Evolutionary conservation across 2,113 vertebrate genomes (phyloP), one percentile per base, ranked within the genome.

Genomic region (Sander vitreus): DNA sequence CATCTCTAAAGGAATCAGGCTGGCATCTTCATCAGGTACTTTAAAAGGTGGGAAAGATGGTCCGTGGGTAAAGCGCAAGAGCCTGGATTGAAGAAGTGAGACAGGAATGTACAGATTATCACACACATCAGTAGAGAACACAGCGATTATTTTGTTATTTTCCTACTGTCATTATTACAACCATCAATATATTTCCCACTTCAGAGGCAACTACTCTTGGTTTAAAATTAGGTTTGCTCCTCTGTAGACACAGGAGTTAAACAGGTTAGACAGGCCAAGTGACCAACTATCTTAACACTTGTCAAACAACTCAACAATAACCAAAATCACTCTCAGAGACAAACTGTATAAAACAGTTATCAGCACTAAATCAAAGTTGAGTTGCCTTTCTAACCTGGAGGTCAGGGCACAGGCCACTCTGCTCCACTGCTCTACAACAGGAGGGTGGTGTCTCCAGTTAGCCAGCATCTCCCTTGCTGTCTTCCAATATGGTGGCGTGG

Each of bases 341-440:
- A 27, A 66, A 30, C 57, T 69, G 11, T 59, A 16, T 53, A 2
- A 71, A 30, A 19, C 1, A 9, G 25, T 63, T 60, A 47, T 50
- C 14, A 73, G 48, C 27, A 33, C 10, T 19, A 63, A 47, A 59
- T 39, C 27, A 18, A n/a, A 51, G 51, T 23, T 30, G 9, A 64
- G 3, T 10, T 47, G 58, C 1, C 16, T 48, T 18, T 65, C 84
- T 73, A 89, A 99, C 98, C 98, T 97, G 78, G 98, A 97, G 15
- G 98, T 99, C 14, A 99, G 96, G 18, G 97, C 97, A 89, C 96
- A 97, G 87, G 97, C 96, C 85, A 97, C 97, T 85, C 97, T 97
- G 95, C 96, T 99, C 98, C 98, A 99, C 91, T 99, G 98, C 86
- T 99, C 97, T 4, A 99, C 97, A n/a, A 99, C 97, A 39, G 97